Evolutionary conservation across 2,797 vertebrate genomes (phyloP), one percentile per base, ranked within the genome.

Genomic region (Ambastaia sidthimunki): DNA sequence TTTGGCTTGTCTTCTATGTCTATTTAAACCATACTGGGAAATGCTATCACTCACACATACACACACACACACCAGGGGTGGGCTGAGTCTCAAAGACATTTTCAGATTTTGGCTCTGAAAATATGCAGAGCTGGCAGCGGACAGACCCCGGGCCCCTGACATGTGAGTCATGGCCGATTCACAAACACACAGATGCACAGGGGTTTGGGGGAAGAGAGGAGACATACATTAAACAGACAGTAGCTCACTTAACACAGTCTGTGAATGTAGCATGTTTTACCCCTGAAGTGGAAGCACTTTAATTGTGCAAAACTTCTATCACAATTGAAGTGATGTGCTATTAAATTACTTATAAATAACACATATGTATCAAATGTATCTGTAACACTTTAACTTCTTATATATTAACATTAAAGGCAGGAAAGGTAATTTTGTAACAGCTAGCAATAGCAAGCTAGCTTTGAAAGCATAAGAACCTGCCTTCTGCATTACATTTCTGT

Each of bases 31-130:
- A 71, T 52, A 70, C 76, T 62, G 44, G 44, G 67, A 68, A 78
- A 50, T 25, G 44, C 55, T 19, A 63, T 63, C 57, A 62, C 67
- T 62, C 71, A 71, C 34, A 62, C 28, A 67, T 18, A 60, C 50
- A 34, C 23, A 10, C 37, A 55, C 50, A 72, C 48, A 52, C 41
- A 28, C 28, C 2, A 52, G 31, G 55, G 67, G 76, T 78, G 66
- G 67, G 76, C 44, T 71, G 55, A 62, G 68, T 62, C 47, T 78
- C 63, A 11, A 37, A 88, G 86, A 86, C 88, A 79, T 86, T 90
- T 90, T 86, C 89, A 91, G 89, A 90, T 91, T 85, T 86, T 91
- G 89, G 92, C 91, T 91, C 89, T 88, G 88, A 90, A 95, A 94
- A 86, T 91, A 94, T 93, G 92, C 82, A 82, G 89, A 93, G 87